Base-by-base conservation (phyloP, 2,113 vertebrate genomes). In the Sturnus vulgaris region DNA sequence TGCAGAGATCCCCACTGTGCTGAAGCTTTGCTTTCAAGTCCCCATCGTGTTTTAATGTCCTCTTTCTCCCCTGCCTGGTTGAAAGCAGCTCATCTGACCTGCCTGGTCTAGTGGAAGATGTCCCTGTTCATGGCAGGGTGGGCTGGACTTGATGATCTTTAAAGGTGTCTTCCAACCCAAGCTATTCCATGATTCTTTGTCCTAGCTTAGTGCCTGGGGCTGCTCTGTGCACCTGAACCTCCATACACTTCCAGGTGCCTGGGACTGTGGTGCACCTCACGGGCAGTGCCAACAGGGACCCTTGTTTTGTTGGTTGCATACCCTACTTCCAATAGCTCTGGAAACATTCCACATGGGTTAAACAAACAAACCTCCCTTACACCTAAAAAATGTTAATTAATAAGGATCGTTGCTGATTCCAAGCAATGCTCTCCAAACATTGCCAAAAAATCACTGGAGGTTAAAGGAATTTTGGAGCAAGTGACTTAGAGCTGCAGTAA, bases 301-400 rank as follows among this genome's bases (percentile, higher is more conserved):
- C 55, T 6, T 0, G 0, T 35, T 89, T 66, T 55, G 24, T 39
- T 30, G 18, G 10, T 19, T n/a, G 30, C 28, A 21, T 0, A 0
- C 30, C 28, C 59, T 63, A 2, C 30, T 77, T 85, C 31, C 49
- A 69, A 3, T 15, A 71, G 47, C 37, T 49, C 65, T 86, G 76
- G 65, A 50, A 84, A 56, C 12, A 42, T 25, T 70, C 46, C 27
- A 5, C 23, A 2, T 23, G 7, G 19, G 42, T 59, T 52, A 78
- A 75, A 17, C 18, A 68, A 68, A 27, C 15, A 55, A 42, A 55
- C 2, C 4, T 56, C 40, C 53, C 53, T 53, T 59, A 59, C n/a
- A 59, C 33, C 56, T 83, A 24, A 65, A 79, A 53, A 39, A 25
- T n/a, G 39, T 75, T 73, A 12, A 30, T 56, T 37, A 92, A 16